These are phyloP conservation scores for Frankliniella intonsa DNA, from an alignment of 2,888 invertebrate genomes.

Conservation along the genomic window DNA sequence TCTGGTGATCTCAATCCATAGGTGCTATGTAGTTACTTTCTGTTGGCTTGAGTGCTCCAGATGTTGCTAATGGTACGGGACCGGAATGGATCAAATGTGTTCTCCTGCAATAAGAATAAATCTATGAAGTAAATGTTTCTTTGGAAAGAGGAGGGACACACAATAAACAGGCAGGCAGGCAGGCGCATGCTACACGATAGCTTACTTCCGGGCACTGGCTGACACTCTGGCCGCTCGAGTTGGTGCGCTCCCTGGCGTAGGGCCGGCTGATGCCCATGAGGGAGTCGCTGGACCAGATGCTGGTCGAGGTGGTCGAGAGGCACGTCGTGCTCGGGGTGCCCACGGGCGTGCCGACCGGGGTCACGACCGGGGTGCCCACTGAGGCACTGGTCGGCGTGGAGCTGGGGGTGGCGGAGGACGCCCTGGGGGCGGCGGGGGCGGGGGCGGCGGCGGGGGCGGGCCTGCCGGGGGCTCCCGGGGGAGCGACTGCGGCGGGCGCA, in stretches of 20 bases:
- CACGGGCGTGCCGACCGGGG: neutral
- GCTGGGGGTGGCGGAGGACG: neutral
- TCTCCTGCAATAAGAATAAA: neutral
- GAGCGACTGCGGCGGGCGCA: neutral
- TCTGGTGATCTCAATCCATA: neutral
- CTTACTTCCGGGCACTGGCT: neutral
- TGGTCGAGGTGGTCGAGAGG: neutral
- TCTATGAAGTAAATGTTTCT: no score
- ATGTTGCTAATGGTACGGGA: conserved; percentile 9
- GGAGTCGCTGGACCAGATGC: neutral
- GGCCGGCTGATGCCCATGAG: neutral
- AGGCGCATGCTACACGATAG: neutral
- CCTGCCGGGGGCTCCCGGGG: neutral
- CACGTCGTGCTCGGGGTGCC: neutral
- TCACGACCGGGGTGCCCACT: neutral
- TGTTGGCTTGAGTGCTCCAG: neutral
- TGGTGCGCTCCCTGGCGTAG: neutral
- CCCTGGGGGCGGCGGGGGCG: neutral
- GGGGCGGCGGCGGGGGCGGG: neutral
- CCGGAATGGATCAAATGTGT: conserved; percentile 15
- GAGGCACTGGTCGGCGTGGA: neutral
- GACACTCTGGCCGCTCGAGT: neutral
- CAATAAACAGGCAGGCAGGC: neutral
- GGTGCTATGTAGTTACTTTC: neutral
- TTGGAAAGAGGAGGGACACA: neutral